These are phyloP conservation scores for Tor tambroides DNA, from an alignment of 2,113 vertebrate species.

Conservation along the genomic window DNA sequence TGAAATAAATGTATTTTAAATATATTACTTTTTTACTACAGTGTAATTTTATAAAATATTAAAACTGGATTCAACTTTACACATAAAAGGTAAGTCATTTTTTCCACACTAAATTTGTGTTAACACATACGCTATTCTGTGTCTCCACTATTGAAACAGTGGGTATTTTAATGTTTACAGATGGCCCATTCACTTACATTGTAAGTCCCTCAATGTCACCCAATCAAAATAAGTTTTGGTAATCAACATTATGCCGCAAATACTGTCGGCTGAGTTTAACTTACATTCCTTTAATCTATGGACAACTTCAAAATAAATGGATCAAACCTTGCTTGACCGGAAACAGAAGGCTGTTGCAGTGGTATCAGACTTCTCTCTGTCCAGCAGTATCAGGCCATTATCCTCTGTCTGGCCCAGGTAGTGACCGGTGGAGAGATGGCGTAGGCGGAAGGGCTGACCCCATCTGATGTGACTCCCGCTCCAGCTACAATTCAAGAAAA, in stretches of 20 bases:
- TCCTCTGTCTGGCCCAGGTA: slow-evolving; percentile 91
- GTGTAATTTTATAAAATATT: too few species aligned
- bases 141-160: background rate
- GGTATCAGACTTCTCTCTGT: slow-evolving; percentile 85
- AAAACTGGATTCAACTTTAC: too few species aligned
- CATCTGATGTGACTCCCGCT: slow-evolving; percentile 93
- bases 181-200: too few species aligned
- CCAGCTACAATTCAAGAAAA: slow-evolving; percentile 79
- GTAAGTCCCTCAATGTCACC: too few species aligned
- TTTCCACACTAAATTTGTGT: background rate
- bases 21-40: too few species aligned
- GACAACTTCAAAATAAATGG: slow-evolving; percentile 31
- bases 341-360: slow-evolving; percentile 90
- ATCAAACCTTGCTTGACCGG: slow-evolving; percentile 87
- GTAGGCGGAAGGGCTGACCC: slow-evolving; percentile 92
- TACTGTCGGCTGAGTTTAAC: background rate
- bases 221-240: background rate
- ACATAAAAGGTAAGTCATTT: too few species aligned
- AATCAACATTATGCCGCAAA: background rate
- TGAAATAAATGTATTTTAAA: too few species aligned
- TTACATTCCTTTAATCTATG: background rate
- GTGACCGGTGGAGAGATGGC: slow-evolving; percentile 92
- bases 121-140: background rate
- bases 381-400: slow-evolving; percentile 85
- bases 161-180: too few species aligned